A percentile compares a stretch with the other conserved stretches of the same genome.
phyloP scores from a whole-genome alignment of 2,888 invertebrate species.

The Ypsolopha scabrella region DNA sequence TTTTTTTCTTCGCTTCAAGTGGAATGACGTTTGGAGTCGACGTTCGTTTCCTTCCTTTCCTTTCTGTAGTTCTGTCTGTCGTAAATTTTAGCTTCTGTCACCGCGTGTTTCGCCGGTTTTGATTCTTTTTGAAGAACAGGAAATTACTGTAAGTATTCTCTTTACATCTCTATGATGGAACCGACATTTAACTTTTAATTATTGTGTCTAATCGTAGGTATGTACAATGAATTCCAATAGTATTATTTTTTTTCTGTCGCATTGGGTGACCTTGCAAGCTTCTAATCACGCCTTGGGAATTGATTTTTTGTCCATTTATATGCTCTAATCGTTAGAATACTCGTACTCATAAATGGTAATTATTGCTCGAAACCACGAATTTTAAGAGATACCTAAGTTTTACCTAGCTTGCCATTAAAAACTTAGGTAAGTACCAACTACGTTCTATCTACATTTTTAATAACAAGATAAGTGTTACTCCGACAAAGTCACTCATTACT shows the following conservation, averaged over 20 bases:
- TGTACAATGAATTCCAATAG: too few relatives aligned
- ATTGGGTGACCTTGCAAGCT: slow-evolving; percentile 9
- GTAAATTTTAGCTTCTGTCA: slow-evolving; percentile 14
- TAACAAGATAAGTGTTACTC: too few relatives aligned
- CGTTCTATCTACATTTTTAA: too few relatives aligned
- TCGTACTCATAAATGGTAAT: too few relatives aligned
- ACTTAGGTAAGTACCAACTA: too few relatives aligned
- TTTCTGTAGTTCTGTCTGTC: slow-evolving; percentile 5
- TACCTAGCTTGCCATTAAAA: too few relatives aligned
- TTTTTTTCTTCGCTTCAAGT: neutral
- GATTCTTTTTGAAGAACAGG: slow-evolving; percentile 16
- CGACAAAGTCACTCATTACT: too few relatives aligned
- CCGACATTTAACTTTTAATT: too few relatives aligned
- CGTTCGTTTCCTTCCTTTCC: neutral
- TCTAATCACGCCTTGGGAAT: neutral
- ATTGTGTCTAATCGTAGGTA: too few relatives aligned
- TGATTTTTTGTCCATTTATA: neutral
- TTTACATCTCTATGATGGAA: neutral
- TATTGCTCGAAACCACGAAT: too few relatives aligned
- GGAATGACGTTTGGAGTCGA: neutral
- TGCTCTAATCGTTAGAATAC: neutral
- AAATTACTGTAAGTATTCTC: slow-evolving; percentile 23
- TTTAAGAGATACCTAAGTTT: too few relatives aligned
- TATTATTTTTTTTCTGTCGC: slow-evolving; percentile 1
- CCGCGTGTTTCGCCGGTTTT: slow-evolving; percentile 42